Conservation (phyloP, 1,140 invertebrate genomes). For the Drosophila mojavensis region DNA sequence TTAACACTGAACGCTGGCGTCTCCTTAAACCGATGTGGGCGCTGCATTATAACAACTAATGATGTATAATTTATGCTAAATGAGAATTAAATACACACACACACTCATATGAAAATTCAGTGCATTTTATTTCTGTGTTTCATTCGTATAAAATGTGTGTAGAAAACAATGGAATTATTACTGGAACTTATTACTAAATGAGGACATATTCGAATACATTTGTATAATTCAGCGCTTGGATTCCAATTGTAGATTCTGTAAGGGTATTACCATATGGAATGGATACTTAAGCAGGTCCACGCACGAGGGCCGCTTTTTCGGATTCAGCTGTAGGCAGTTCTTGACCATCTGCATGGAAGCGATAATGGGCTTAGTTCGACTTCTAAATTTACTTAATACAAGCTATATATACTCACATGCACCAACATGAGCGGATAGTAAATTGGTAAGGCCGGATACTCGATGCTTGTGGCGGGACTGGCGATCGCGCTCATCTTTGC, state of each 20-base stretch:
- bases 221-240: slow-evolving; percentile 35
- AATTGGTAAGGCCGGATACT: slow-evolving; percentile 86
- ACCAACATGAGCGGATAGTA: slow-evolving; percentile 76
- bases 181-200: slow-evolving; percentile 14
- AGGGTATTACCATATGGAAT: slow-evolving; percentile 85
- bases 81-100: slow-evolving; percentile 77
- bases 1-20: slow-evolving; percentile 35
- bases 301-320: slow-evolving; percentile 89
- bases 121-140: slow-evolving; percentile 38
- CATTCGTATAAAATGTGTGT: slow-evolving; percentile 30
- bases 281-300: slow-evolving; percentile 89
- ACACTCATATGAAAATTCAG: slow-evolving; percentile 55
- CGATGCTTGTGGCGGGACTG: slow-evolving; percentile 90
- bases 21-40: background rate
- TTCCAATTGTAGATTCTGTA: slow-evolving; percentile 69
- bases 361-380: background rate
- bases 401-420: slow-evolving; percentile 52
- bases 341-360: slow-evolving; percentile 85
- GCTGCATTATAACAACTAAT: slow-evolving; percentile 73
- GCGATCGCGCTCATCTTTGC: slow-evolving; percentile 93
- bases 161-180: background rate
- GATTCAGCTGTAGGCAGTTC: slow-evolving; percentile 89
- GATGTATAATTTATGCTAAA: slow-evolving; percentile 77
- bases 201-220: background rate
- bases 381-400: background rate